Evolutionary conservation across 2,888 invertebrate genomes (phyloP).

Genomic region (Agrochola lychnidis): DNA sequence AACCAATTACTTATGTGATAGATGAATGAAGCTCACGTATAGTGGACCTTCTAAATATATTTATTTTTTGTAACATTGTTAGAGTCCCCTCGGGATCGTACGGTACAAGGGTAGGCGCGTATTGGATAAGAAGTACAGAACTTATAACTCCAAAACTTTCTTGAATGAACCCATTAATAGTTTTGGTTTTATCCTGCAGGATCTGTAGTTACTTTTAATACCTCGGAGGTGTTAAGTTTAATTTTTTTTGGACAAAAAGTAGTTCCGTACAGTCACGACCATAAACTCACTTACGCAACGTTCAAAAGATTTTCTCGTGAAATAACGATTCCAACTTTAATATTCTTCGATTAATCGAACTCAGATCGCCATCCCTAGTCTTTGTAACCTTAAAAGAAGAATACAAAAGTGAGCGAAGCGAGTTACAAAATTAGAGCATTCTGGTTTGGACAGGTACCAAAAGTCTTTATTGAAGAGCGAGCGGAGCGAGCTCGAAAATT

Average conservation of each 20-base stretch:
- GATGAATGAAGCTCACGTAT: no score
- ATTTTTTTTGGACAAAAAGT: not conserved
- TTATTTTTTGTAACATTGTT: not conserved
- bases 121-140: not conserved
- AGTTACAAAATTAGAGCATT: no score
- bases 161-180: slow-evolving; percentile 36
- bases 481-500: no score
- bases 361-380: no score
- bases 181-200: slow-evolving; percentile 11
- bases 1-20: no score
- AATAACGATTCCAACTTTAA: no score
- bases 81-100: slow-evolving; percentile 1
- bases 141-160: slow-evolving; percentile 12
- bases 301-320: not conserved
- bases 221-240: not conserved
- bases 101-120: not conserved
- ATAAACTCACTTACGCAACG: not conserved
- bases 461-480: no score
- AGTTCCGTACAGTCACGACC: not conserved
- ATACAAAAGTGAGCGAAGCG: no score
- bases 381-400: no score
- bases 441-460: no score
- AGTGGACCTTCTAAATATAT: slow-evolving; percentile 16
- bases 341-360: no score
- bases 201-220: slow-evolving; percentile 13